Evolutionary conservation across 2,797 vertebrate genomes (phyloP).

Genomic region (Peromyscus eremicus): DNA sequence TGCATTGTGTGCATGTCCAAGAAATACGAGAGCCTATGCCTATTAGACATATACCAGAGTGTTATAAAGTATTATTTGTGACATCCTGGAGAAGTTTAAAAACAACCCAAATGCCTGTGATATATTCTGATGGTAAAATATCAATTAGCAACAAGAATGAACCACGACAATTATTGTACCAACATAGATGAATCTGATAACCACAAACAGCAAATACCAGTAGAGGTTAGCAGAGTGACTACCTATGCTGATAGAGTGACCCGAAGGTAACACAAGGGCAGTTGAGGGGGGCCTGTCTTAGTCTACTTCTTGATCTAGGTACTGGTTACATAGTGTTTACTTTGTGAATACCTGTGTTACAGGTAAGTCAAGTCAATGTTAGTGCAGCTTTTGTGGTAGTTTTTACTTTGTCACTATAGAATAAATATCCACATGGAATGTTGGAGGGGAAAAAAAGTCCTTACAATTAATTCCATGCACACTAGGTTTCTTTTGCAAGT

Average conservation of each 20-base stretch:
- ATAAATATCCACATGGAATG: conserved; percentile 17
- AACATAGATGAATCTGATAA: not conserved
- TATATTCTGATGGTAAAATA: not conserved
- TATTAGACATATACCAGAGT: not conserved
- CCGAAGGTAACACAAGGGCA: not conserved
- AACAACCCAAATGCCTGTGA: not conserved
- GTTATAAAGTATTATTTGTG: not conserved
- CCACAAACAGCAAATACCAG: not conserved
- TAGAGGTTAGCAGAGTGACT: not conserved
- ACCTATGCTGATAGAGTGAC: not conserved
- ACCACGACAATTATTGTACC: not conserved
- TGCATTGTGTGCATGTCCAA: not conserved
- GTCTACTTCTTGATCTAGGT: not conserved
- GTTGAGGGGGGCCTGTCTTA: not conserved
- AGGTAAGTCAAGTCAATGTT: conserved; percentile 5
- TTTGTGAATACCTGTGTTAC: conserved; percentile 22
- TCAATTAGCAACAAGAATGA: not conserved
- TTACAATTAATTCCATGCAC: not conserved
- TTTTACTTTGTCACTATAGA: conserved; percentile 25
- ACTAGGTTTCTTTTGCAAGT: not conserved
- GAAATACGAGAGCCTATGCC: not conserved
- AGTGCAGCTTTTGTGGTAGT: not conserved
- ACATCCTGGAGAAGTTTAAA: not conserved
- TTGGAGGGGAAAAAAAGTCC: not conserved
- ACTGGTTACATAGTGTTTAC: conserved; percentile 14